Evolutionary conservation across 2,797 vertebrate genomes (phyloP).

Genomic region (Sandelia bainsii): DNA sequence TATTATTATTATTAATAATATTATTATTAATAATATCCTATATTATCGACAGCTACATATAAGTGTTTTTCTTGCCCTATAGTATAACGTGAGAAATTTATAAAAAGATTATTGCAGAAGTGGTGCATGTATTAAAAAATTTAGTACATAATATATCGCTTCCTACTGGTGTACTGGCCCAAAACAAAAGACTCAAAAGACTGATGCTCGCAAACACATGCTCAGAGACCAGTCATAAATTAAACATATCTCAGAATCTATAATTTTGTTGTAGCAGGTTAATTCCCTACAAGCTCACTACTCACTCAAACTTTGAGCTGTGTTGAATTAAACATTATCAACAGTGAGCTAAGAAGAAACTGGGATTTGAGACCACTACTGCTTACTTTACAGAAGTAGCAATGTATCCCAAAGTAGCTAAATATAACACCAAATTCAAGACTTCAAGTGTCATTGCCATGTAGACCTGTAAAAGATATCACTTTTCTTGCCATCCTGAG

Average conservation of each 20-base stretch:
- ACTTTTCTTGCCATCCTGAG: constrained; percentile 48
- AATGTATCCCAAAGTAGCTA: constrained; percentile 29
- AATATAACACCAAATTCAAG: constrained; percentile 41
- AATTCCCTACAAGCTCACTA: not conserved
- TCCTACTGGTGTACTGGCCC: not conserved
- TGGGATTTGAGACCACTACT: not conserved
- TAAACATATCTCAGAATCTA: not conserved
- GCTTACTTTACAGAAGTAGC: constrained; percentile 12
- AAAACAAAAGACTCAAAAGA: constrained; percentile 1
- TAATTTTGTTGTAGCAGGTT: not conserved
- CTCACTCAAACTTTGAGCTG: not conserved
- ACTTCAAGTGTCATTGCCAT: constrained; percentile 41
- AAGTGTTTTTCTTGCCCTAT: not conserved
- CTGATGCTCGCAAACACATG: not conserved
- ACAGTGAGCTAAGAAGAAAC: not conserved
- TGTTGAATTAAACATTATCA: not conserved
- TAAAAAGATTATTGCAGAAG: not conserved
- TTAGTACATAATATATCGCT: not conserved
- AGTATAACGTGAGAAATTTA: not conserved
- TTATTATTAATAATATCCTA: not conserved
- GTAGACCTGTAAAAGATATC: constrained; percentile 44
- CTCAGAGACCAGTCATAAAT: not conserved
- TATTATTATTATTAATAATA: too few species aligned
- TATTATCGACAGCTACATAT: constrained; percentile 6
- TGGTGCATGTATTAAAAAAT: too few species aligned